phyloP scores from a whole-genome alignment of 2,113 vertebrate genomes.

The Oreochromis niloticus region DNA sequence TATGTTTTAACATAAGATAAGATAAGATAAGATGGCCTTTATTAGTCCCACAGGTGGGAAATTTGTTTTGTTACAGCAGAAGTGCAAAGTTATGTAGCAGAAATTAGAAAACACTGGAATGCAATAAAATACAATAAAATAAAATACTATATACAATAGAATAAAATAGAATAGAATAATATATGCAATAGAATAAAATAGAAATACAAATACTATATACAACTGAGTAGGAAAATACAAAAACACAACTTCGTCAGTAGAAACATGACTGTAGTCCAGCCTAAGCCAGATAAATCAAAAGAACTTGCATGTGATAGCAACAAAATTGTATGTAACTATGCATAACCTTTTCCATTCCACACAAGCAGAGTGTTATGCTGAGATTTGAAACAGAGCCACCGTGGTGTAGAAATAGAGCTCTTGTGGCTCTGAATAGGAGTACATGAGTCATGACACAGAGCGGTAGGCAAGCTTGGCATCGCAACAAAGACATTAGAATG shows the following conservation, averaged over 20 bases:
- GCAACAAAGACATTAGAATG: constrained; percentile 35
- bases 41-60: no score
- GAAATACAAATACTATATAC: no score
- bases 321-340: constrained; percentile 1
- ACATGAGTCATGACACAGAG: constrained; percentile 56
- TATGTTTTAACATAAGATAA: neutral
- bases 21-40: no score
- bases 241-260: no score
- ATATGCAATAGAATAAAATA: no score
- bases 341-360: neutral
- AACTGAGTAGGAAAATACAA: no score
- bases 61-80: no score
- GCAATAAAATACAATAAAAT: no score
- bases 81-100: no score
- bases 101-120: no score
- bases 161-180: no score
- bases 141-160: no score
- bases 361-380: neutral
- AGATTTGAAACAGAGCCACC: neutral
- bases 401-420: constrained; percentile 1
- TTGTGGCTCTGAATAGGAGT: constrained; percentile 9
- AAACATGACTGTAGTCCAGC: neutral
- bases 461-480: constrained; percentile 46
- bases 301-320: constrained; percentile 1
- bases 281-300: neutral